phyloP scores from a whole-genome alignment of 2,797 vertebrate genomes.

The Rhinophrynus dorsalis region DNA sequence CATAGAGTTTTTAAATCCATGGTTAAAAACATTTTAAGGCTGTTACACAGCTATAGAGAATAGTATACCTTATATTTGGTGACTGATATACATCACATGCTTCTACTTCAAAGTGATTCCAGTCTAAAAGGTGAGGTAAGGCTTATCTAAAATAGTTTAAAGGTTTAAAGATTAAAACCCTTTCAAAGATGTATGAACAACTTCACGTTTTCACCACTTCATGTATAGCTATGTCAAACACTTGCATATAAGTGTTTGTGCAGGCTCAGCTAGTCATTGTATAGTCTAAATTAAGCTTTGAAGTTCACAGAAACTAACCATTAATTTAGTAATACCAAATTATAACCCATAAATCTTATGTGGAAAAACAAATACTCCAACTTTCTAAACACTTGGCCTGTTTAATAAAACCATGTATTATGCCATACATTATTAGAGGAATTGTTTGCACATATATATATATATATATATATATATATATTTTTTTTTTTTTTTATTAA shows the following conservation, averaged over 20 bases:
- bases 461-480: too few species aligned
- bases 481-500: too few species aligned
- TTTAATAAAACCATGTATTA: too few species aligned
- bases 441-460: too few species aligned
- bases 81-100: not conserved
- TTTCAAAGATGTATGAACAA: conserved; percentile 15
- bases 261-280: conserved; percentile 33
- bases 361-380: conserved; percentile 1
- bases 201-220: conserved; percentile 24
- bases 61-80: not conserved
- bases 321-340: conserved; percentile 32
- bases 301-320: conserved; percentile 26
- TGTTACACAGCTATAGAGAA: not conserved
- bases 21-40: not conserved
- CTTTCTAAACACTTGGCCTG: not conserved
- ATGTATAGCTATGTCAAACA: conserved; percentile 45
- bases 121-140: conserved; percentile 18
- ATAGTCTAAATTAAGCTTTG: conserved; percentile 29
- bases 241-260: conserved; percentile 44
- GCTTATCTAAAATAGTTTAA: not conserved
- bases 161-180: not conserved
- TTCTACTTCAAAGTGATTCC: conserved; percentile 3
- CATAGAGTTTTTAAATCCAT: not conserved
- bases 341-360: conserved; percentile 24
- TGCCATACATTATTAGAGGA: not conserved